Evolutionary conservation across 2,888 invertebrate genomes (phyloP).

Genomic region (Phengaris alcon): DNA sequence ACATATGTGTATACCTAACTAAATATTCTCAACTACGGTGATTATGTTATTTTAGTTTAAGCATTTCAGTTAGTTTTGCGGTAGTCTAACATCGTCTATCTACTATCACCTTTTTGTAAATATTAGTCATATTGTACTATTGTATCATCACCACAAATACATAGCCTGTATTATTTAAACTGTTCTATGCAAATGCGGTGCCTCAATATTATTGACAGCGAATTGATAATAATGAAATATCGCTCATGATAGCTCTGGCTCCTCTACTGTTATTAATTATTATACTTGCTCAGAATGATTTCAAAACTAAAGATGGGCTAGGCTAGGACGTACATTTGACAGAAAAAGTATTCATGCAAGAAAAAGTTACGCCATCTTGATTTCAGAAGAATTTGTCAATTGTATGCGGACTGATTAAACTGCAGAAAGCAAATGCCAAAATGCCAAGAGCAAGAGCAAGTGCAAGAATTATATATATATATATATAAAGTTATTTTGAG

Average conservation of each 20-base stretch:
- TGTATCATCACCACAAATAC: conserved; percentile 8
- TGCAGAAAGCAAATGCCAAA: too few species aligned
- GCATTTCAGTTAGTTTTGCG: not conserved
- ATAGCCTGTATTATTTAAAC: too few species aligned
- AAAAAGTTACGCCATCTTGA: too few species aligned
- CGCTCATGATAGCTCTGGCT: not conserved
- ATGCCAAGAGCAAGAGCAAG: too few species aligned
- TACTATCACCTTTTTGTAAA: conserved; percentile 13
- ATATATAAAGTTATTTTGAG: too few species aligned
- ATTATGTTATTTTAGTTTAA: not conserved
- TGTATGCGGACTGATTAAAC: too few species aligned
- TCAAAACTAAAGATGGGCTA: too few species aligned
- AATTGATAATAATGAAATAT: conserved; percentile 13
- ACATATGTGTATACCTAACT: too few species aligned
- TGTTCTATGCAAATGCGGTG: not conserved
- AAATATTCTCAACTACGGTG: not conserved
- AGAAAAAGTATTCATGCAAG: too few species aligned
- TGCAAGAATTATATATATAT: too few species aligned
- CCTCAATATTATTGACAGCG: conserved; percentile 8
- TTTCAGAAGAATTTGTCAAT: too few species aligned
- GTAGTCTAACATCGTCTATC: conserved; percentile 1
- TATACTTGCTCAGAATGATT: not conserved
- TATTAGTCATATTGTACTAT: conserved; percentile 17
- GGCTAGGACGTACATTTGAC: too few species aligned
- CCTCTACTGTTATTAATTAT: not conserved